Evolutionary conservation across 2,888 invertebrate species (phyloP).

Genomic region (Seira musarum): DNA sequence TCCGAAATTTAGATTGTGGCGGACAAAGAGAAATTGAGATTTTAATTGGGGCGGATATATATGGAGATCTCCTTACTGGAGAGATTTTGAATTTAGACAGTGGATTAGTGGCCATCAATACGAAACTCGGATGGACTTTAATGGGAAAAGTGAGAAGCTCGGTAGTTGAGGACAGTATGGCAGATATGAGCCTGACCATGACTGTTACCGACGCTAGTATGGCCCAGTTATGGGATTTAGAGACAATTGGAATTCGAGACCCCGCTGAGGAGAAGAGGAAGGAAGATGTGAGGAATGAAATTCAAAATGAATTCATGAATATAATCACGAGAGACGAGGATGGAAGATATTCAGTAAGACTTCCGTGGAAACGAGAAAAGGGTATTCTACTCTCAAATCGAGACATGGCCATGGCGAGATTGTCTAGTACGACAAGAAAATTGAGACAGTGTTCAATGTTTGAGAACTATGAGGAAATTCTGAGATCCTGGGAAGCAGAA

Average conservation of each 20-base stretch:
- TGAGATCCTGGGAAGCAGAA: constrained; percentile 8
- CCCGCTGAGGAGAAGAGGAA: background rate
- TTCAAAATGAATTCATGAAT: background rate
- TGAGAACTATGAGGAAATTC: background rate
- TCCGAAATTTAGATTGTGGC: no score
- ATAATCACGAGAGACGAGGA: background rate
- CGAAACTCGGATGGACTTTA: constrained; percentile 5
- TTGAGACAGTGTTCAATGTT: background rate
- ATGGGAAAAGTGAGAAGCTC: background rate
- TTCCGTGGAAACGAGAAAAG: background rate
- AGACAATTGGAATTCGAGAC: constrained; percentile 25
- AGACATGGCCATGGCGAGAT: background rate
- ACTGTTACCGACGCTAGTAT: background rate
- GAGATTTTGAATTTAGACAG: background rate
- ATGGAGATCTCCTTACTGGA: constrained; percentile 37
- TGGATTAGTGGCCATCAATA: constrained; percentile 26
- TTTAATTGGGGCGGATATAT: constrained; percentile 21
- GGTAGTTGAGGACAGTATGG: background rate
- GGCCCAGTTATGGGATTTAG: constrained; percentile 5
- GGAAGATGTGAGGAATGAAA: background rate
- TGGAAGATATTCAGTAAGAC: background rate
- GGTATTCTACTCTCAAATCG: background rate
- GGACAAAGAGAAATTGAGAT: constrained; percentile 28
- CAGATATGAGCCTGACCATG: no score
- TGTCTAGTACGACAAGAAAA: background rate